phyloP scores from a whole-genome alignment of 2,113 vertebrate species.

The Xyrauchen texanus region DNA sequence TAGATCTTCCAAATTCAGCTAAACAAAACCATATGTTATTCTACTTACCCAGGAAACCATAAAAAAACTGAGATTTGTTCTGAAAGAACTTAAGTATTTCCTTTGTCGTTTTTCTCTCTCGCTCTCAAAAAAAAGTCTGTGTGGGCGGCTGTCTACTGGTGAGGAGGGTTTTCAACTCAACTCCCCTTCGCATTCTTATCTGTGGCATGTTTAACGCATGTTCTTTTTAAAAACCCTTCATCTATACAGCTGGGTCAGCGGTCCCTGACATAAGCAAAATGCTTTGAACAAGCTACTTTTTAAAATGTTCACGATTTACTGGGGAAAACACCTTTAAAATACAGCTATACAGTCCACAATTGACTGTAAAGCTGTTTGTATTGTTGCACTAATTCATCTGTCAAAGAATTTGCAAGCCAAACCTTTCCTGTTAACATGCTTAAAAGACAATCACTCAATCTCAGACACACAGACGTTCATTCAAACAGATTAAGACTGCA shows the following conservation, averaged over 20 bases:
- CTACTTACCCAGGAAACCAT: conserved; percentile 71
- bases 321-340: no score
- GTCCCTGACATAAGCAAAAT: no score
- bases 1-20: conserved; percentile 40
- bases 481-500: conserved; percentile 34
- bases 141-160: conserved; percentile 68
- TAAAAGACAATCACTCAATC: no score
- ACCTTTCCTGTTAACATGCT: not conserved
- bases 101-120: conserved; percentile 42
- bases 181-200: conserved; percentile 42
- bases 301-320: no score
- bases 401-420: not conserved
- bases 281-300: no score
- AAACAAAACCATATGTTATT: conserved; percentile 61
- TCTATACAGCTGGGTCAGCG: not conserved
- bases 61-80: conserved; percentile 23
- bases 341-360: not conserved
- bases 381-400: not conserved
- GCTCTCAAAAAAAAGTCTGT: conserved; percentile 53
- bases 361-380: not conserved
- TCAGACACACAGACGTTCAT: not conserved
- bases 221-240: not conserved
- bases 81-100: conserved; percentile 68
- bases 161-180: conserved; percentile 49
- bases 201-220: not conserved